Conservation (phyloP, 2,113 vertebrate genomes). For the Bucco capensis region DNA sequence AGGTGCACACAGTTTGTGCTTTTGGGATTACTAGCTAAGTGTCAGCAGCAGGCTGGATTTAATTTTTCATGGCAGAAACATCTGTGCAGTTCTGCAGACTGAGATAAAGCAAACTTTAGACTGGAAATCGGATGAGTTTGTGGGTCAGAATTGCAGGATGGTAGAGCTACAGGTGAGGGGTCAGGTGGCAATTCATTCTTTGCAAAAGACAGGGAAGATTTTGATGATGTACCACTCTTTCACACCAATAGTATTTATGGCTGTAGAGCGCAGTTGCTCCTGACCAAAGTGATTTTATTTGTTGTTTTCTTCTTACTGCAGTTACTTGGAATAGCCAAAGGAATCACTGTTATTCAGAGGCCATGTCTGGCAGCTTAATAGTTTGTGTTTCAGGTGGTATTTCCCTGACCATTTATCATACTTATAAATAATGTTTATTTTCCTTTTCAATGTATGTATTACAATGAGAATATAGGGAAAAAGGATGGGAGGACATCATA, state of each 20-base stretch:
- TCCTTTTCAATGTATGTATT: neutral
- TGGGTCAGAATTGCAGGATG: neutral
- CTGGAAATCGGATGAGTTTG: neutral
- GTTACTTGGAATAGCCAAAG: neutral
- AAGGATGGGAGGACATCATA: neutral
- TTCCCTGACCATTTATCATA: neutral
- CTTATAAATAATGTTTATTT: neutral
- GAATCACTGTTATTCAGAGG: neutral
- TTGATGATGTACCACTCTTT: neutral
- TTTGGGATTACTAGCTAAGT: neutral
- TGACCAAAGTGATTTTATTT: neutral
- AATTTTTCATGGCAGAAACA: conserved; percentile 4
- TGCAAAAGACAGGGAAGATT: neutral
- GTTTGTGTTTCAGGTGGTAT: conserved; percentile 14
- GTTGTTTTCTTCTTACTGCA: neutral
- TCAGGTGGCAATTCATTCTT: neutral
- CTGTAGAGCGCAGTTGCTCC: neutral
- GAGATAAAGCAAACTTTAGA: conserved; percentile 21
- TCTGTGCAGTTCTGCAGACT: neutral
- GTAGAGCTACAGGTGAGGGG: neutral
- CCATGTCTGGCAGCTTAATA: neutral
- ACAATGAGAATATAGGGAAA: neutral
- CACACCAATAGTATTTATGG: neutral
- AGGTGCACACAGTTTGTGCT: neutral
- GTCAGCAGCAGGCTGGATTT: conserved; percentile 24